Conservation (phyloP, 2,797 vertebrate species). For the Crocodylus rhombifer region DNA sequence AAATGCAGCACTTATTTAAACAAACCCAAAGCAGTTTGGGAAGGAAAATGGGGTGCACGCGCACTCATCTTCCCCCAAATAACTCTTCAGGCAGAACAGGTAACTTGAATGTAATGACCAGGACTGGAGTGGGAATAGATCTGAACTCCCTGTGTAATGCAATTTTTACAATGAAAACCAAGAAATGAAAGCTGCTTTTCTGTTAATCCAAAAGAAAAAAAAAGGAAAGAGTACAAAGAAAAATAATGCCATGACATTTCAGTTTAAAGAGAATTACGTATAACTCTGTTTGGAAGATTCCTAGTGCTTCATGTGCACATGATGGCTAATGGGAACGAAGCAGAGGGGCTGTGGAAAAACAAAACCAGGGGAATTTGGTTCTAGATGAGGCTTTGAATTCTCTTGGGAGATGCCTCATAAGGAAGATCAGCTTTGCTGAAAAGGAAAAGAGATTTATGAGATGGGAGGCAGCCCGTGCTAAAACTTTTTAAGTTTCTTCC, state of each 20-base stretch:
- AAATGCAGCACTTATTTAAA: not conserved
- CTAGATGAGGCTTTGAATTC: not conserved
- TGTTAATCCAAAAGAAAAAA: not conserved
- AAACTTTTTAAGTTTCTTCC: not conserved
- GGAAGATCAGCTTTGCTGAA: not conserved
- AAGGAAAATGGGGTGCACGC: accelerated
- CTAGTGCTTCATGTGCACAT: accelerated
- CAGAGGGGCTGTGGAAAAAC: not conserved
- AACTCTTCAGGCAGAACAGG: not conserved
- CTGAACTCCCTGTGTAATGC: not conserved
- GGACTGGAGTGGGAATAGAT: not conserved
- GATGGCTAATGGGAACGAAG: not conserved
- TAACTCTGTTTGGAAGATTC: not conserved
- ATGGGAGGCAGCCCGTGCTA: not conserved
- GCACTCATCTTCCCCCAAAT: not conserved
- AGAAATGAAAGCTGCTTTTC: not conserved
- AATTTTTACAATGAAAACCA: not conserved
- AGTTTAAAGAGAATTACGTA: too few species aligned
- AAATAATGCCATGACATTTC: not conserved
- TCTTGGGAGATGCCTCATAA: not conserved
- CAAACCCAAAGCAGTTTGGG: not conserved
- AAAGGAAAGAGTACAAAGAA: too few species aligned
- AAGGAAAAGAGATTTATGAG: not conserved
- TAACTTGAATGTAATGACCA: not conserved
- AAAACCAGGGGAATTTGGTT: not conserved